phyloP scores from a whole-genome alignment of 2,113 vertebrate species.

The Sorex araneus region DNA sequence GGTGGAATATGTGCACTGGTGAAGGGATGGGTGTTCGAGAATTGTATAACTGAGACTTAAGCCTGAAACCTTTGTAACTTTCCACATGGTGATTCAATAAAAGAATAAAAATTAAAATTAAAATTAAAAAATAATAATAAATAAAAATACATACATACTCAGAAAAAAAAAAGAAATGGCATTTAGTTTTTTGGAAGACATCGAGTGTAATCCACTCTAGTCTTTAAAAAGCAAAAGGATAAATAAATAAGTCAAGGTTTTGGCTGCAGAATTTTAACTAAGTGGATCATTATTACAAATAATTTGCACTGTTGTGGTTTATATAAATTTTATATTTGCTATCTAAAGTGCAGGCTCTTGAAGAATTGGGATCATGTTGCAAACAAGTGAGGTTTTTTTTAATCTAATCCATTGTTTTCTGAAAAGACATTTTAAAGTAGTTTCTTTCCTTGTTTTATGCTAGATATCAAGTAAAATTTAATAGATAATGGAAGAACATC shows the following conservation, averaged over 20 bases:
- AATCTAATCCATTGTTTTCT: not conserved
- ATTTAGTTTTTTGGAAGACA: not conserved
- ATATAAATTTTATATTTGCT: not conserved
- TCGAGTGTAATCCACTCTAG: not conserved
- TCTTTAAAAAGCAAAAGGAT: constrained; percentile 48
- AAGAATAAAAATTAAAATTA: too few species aligned
- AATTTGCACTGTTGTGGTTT: not conserved
- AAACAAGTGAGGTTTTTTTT: not conserved
- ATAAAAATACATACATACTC: too few species aligned
- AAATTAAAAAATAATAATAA: too few species aligned
- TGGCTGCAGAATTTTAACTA: constrained; percentile 2
- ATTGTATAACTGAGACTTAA: too few species aligned
- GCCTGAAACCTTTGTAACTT: too few species aligned
- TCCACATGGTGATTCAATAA: too few species aligned
- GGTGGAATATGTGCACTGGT: too few species aligned
- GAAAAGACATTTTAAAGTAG: constrained; percentile 54
- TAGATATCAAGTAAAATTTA: not conserved
- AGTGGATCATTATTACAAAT: not conserved
- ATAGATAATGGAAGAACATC: not conserved
- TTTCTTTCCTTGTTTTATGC: not conserved
- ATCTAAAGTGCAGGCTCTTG: not conserved
- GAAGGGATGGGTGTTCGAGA: too few species aligned
- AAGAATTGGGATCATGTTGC: not conserved
- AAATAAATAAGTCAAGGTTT: constrained; percentile 27
- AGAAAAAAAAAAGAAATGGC: too few species aligned